Percentiles rank a stretch among this genome's conserved stretches.
These are phyloP conservation scores for Pogoniulus pusillus DNA, from an alignment of 2,797 vertebrate genomes.

Conservation along the genomic window DNA sequence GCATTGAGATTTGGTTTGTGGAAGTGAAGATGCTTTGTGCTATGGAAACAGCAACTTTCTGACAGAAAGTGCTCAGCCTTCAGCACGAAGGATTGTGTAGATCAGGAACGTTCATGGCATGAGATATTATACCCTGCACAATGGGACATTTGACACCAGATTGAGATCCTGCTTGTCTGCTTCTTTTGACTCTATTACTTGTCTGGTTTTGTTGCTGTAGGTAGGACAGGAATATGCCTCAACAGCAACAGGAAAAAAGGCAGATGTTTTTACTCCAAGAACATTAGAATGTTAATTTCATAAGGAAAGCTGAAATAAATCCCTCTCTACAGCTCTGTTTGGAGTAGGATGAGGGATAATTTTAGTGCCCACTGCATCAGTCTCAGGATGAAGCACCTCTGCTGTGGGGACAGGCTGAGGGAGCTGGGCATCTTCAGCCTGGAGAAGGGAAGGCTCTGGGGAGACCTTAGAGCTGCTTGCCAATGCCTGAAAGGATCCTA, in stretches of 20 bases:
- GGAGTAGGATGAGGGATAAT: background rate
- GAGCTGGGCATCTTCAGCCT: too few relatives aligned
- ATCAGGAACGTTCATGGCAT: too few relatives aligned
- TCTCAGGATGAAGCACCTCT: background rate
- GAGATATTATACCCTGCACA: background rate
- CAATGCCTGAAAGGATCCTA: too few relatives aligned
- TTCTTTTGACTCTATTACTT: background rate
- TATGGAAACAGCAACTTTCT: background rate
- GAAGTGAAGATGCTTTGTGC: background rate
- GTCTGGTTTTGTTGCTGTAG: rapidly evolving
- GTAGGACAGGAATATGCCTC: background rate
- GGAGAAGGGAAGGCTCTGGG: too few relatives aligned
- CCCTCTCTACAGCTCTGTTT: background rate
- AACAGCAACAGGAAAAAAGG: background rate
- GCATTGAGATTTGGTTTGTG: background rate
- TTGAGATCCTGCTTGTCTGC: background rate
- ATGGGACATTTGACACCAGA: background rate
- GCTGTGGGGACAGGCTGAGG: too few relatives aligned
- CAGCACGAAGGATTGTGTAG: background rate
- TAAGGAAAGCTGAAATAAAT: background rate
- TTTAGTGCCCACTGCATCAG: background rate
- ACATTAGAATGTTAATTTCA: background rate
- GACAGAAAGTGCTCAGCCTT: background rate
- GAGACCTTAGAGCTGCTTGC: too few relatives aligned
- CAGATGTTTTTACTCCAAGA: background rate